Conservation (phyloP, 2,797 vertebrate species). For the Lepus townsendii region DNA sequence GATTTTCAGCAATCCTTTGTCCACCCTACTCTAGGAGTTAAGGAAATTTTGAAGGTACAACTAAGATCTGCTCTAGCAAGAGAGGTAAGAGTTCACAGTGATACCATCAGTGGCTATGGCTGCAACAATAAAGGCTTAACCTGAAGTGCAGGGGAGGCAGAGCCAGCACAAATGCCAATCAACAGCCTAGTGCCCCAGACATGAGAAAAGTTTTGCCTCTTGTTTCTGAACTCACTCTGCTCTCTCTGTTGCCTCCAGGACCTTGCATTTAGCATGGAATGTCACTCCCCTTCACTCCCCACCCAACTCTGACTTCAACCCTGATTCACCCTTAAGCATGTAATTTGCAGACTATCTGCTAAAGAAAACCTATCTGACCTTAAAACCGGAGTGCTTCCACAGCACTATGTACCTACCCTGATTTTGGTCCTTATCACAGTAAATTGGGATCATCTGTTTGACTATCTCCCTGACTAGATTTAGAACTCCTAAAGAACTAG, state of each 20-base stretch:
- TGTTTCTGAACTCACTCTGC: background rate
- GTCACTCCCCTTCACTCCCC: background rate
- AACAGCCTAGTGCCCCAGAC: background rate
- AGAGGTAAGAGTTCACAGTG: background rate
- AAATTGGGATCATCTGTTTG: background rate
- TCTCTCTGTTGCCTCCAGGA: background rate
- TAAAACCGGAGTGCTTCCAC: background rate
- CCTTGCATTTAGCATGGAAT: background rate
- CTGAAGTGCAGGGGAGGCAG: background rate
- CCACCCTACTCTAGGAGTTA: background rate
- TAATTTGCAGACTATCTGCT: background rate
- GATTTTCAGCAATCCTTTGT: slow-evolving; percentile 25
- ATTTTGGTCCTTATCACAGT: background rate
- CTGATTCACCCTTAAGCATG: background rate
- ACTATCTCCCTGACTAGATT: background rate
- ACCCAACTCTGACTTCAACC: background rate
- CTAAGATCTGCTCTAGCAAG: background rate
- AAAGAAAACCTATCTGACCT: background rate
- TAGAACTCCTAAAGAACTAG: background rate
- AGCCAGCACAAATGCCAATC: background rate
- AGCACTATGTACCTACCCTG: background rate
- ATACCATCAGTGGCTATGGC: background rate
- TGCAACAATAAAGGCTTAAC: background rate
- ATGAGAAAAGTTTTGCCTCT: background rate
- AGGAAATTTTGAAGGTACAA: background rate